A percentile compares a stretch with the other conserved stretches of the same genome.
Conservation (phyloP, 2,113 vertebrate genomes). For the Daphoenositta chrysoptera region DNA sequence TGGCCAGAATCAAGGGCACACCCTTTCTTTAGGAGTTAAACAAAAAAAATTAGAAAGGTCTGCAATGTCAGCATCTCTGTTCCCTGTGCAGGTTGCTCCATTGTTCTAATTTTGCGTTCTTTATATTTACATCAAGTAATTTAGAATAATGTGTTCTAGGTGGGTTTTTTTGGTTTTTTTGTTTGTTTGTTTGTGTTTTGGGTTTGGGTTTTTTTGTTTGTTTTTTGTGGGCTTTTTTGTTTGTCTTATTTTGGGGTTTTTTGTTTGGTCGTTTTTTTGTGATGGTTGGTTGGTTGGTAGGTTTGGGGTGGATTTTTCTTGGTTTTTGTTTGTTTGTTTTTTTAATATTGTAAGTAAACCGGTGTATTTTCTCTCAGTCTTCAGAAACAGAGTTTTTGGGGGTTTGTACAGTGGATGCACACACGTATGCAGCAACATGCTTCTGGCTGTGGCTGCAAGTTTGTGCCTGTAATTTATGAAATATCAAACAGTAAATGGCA, state of each 20-base stretch:
- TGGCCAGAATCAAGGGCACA: not conserved
- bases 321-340: not conserved
- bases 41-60: accelerated
- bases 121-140: not conserved
- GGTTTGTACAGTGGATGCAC: not conserved
- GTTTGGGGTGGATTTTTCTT: too few relatives aligned
- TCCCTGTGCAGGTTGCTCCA: not conserved
- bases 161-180: accelerated
- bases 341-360: not conserved
- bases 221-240: not conserved
- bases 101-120: not conserved
- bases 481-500: not conserved
- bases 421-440: not conserved
- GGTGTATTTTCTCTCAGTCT: not conserved
- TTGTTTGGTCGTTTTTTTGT: not conserved
- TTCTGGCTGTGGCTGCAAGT: not conserved
- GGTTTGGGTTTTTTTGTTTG: not conserved
- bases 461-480: not conserved
- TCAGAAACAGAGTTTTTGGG: not conserved
- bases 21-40: not conserved
- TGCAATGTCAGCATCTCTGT: not conserved
- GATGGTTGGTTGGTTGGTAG: not conserved
- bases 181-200: accelerated
- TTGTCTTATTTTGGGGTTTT: not conserved
- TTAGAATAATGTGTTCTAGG: not conserved